These are phyloP conservation scores for Trichonephila clavata DNA, from an alignment of 1,140 invertebrate genomes.

Conservation along the genomic window DNA sequence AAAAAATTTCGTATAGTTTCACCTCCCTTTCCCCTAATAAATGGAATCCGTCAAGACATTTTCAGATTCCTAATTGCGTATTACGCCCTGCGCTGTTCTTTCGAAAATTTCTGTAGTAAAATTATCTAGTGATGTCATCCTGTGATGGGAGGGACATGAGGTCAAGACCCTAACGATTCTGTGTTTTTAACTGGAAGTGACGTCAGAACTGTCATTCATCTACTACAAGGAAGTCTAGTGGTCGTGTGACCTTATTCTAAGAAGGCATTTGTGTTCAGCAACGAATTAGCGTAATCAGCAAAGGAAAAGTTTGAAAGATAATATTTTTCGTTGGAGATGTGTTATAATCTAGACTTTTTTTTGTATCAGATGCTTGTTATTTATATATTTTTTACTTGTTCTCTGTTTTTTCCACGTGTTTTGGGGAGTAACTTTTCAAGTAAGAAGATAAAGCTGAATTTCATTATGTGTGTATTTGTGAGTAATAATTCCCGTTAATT, in stretches of 20 bases:
- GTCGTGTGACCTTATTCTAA: constrained; percentile 69
- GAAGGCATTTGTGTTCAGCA: constrained; percentile 68
- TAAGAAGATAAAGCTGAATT: too few relatives aligned
- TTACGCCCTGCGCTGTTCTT: not conserved
- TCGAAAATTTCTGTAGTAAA: constrained; percentile 60
- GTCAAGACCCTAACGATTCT: constrained; percentile 66
- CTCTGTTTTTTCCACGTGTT: too few relatives aligned
- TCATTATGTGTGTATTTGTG: too few relatives aligned
- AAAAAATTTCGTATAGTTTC: too few relatives aligned
- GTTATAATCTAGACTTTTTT: constrained; percentile 8
- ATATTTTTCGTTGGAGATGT: constrained; percentile 27
- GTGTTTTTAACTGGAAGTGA: constrained; percentile 65
- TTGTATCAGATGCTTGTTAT: not conserved
- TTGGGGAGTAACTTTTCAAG: too few relatives aligned
- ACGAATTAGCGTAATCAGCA: constrained; percentile 71
- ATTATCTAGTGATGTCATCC: constrained; percentile 73
- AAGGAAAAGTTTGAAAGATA: constrained; percentile 40
- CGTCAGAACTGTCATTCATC: constrained; percentile 62
- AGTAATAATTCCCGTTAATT: too few relatives aligned
- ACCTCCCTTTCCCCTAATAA: not conserved
- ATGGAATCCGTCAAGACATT: not conserved
- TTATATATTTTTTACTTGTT: too few relatives aligned
- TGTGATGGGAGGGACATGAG: constrained; percentile 50
- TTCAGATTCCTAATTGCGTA: not conserved
- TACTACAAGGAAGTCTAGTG: constrained; percentile 68